These are phyloP conservation scores for Helicoverpa assulta DNA, from an alignment of 2,888 invertebrate genomes.

Conservation along the genomic window DNA sequence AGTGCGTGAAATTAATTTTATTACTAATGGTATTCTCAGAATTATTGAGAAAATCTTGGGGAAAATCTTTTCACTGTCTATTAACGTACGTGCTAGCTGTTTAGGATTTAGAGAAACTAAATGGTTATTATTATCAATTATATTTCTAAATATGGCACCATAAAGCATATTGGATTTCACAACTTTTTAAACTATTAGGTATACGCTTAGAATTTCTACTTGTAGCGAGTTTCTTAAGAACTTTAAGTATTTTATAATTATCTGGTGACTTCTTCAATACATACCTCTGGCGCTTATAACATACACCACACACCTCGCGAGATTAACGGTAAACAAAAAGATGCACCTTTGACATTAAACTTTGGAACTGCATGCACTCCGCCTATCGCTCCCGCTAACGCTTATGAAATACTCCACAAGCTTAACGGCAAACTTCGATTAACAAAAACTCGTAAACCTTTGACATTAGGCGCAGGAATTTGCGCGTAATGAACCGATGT, in stretches of 20 bases:
- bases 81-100: background rate
- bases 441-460: constrained; percentile 44
- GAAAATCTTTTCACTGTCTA: background rate
- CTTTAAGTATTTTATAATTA: no score
- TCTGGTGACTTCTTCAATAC: background rate
- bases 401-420: constrained; percentile 19
- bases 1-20: constrained; percentile 7
- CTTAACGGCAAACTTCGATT: constrained; percentile 14
- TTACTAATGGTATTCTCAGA: background rate
- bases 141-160: background rate
- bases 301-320: constrained; percentile 35
- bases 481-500: constrained; percentile 18
- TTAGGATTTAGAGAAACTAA: background rate
- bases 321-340: constrained; percentile 62
- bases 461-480: constrained; percentile 36
- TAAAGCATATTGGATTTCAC: background rate
- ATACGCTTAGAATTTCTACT: no score
- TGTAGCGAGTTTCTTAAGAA: no score
- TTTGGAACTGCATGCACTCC: constrained; percentile 43
- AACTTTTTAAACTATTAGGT: background rate
- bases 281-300: constrained; percentile 4
- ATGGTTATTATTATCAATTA: background rate
- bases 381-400: constrained; percentile 23
- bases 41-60: background rate
- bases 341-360: constrained; percentile 59